Evolutionary conservation across 1,140 invertebrate species (phyloP).

Genomic region (Drosophila mayri): DNA sequence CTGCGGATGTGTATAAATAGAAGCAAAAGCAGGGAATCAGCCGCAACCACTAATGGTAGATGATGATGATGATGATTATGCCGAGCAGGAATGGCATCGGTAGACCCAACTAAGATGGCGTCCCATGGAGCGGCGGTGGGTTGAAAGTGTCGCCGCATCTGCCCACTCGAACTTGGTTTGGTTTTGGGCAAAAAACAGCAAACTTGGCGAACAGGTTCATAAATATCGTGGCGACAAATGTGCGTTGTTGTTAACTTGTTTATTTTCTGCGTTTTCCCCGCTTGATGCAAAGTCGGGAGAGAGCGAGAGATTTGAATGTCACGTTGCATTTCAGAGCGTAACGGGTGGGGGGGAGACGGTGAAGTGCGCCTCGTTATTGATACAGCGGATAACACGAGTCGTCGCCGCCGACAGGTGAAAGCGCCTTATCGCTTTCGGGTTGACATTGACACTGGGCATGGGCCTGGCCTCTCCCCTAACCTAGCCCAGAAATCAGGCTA

Average conservation of each 20-base stretch:
- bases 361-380: constrained; percentile 35
- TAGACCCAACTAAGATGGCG: constrained; percentile 52
- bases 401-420: constrained; percentile 49
- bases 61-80: not conserved
- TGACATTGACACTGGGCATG: constrained; percentile 25
- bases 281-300: constrained; percentile 32
- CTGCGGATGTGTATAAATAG: constrained; percentile 41
- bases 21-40: constrained; percentile 13
- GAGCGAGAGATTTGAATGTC: constrained; percentile 70
- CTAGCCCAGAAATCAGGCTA: not conserved
- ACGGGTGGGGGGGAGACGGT: constrained; percentile 15
- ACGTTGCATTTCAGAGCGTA: constrained; percentile 61
- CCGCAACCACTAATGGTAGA: constrained; percentile 36
- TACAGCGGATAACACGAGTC: constrained; percentile 51
- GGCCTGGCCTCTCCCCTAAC: too few species aligned
- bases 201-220: constrained; percentile 77
- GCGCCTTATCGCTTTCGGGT: constrained; percentile 16
- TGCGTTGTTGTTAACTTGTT: constrained; percentile 38
- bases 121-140: constrained; percentile 31
- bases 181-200: constrained; percentile 35
- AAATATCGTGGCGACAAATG: constrained; percentile 62
- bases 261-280: constrained; percentile 10
- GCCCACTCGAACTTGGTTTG: constrained; percentile 47
- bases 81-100: constrained; percentile 30
- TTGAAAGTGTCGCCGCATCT: constrained; percentile 47